Percentiles rank a stretch among this genome's conserved stretches.
Evolutionary conservation across 92 coral and sea anemone genomes (phyloP).

Genomic region (Desmophyllum pertusum): DNA sequence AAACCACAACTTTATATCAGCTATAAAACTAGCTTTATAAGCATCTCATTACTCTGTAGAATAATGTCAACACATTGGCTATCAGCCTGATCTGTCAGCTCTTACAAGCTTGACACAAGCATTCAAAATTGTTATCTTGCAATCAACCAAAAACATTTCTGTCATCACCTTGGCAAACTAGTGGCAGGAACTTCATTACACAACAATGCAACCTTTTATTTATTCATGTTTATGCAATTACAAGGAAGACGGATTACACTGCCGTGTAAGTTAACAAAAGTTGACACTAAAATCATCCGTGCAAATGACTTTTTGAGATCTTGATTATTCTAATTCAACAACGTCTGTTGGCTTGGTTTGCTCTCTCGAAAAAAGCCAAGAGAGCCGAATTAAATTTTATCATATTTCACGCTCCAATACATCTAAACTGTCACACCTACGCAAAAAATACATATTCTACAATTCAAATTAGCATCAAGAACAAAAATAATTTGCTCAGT

Average conservation of each 20-base stretch:
- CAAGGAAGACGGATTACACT: neutral
- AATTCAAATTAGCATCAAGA: constrained; percentile 38
- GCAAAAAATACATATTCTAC: constrained; percentile 9
- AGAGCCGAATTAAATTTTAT: neutral
- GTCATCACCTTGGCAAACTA: neutral
- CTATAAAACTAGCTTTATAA: neutral
- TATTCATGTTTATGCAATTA: constrained; percentile 24
- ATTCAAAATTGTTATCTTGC: neutral
- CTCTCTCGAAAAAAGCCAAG: neutral
- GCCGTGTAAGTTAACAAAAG: neutral
- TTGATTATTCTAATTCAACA: neutral
- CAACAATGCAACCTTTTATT: constrained; percentile 12
- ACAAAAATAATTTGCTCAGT: constrained; percentile 26
- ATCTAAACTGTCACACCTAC: constrained; percentile 27
- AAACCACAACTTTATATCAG: neutral
- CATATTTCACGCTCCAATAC: constrained; percentile 4
- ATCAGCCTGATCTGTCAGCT: neutral
- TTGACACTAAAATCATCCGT: neutral
- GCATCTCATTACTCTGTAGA: neutral
- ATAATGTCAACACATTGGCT: neutral
- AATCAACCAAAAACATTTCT: constrained; percentile 18
- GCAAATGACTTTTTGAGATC: neutral
- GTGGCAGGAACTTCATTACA: neutral
- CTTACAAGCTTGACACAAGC: neutral
- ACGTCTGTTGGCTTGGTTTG: neutral